Conservation (phyloP, 1,140 invertebrate species). For the Sogatella furcifera region DNA sequence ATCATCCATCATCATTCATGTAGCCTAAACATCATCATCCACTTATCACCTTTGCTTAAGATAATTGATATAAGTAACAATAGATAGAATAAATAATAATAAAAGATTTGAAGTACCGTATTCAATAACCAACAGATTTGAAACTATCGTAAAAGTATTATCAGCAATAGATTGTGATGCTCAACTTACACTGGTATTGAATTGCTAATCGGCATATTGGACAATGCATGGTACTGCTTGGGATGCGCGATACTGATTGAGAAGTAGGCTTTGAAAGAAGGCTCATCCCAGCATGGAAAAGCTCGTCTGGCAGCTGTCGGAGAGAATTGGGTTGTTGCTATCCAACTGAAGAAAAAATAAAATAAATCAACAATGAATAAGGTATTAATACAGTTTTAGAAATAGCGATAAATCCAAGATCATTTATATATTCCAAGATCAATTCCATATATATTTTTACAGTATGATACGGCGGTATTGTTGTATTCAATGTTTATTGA, state of each 20-base stretch:
- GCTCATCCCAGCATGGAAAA: slow-evolving; percentile 73
- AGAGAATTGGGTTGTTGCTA: slow-evolving; percentile 56
- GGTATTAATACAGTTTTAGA: not conserved
- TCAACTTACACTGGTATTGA: slow-evolving; percentile 16
- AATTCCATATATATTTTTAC: too few species aligned
- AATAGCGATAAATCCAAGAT: not conserved
- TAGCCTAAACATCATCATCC: too few species aligned
- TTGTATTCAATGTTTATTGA: too few species aligned
- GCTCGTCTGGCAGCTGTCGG: slow-evolving; percentile 53
- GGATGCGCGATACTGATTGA: slow-evolving; percentile 30
- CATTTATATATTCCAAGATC: not conserved
- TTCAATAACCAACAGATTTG: too few species aligned
- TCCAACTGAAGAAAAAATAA: slow-evolving; percentile 30
- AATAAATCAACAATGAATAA: not conserved
- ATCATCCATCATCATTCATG: too few species aligned
- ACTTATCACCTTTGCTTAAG: too few species aligned
- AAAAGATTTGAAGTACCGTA: too few species aligned
- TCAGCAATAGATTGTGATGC: not conserved
- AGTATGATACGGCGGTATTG: too few species aligned
- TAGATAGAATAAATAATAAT: too few species aligned
- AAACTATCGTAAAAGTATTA: not conserved
- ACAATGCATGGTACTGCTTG: slow-evolving; percentile 11
- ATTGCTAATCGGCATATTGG: slow-evolving; percentile 22
- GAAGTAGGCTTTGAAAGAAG: slow-evolving; percentile 57
- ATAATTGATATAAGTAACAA: too few species aligned